phyloP scores from a whole-genome alignment of 2,888 invertebrate genomes.

The Eugnorisma glareosa region DNA sequence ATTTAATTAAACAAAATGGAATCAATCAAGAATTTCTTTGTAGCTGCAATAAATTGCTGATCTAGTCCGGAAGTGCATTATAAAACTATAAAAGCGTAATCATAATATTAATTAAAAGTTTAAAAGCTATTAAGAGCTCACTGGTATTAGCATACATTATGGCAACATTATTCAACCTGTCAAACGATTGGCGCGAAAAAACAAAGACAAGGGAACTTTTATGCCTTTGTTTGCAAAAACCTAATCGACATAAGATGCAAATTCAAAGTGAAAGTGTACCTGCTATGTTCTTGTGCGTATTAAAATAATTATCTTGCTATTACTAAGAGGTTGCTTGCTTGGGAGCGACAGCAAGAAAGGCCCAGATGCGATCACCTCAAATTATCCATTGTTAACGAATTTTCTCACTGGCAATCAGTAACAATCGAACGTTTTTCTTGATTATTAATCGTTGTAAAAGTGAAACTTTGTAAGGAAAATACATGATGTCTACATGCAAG shows the following conservation, averaged over 20 bases:
- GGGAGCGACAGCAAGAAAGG: constrained; percentile 75
- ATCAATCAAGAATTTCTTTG: constrained; percentile 9
- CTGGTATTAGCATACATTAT: constrained; percentile 8
- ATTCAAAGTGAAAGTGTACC: constrained; percentile 84
- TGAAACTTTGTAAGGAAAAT: constrained; percentile 61
- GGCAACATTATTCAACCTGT: constrained; percentile 28
- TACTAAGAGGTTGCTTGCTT: constrained; percentile 72
- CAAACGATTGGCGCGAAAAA: constrained; percentile 44
- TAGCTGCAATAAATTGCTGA: constrained; percentile 14
- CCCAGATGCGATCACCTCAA: constrained; percentile 52
- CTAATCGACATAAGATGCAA: constrained; percentile 72
- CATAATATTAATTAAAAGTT: constrained; percentile 24
- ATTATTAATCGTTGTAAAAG: constrained; percentile 59
- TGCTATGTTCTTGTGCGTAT: constrained; percentile 74
- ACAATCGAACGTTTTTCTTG: constrained; percentile 67
- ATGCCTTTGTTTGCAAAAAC: constrained; percentile 58
- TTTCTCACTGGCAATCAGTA: constrained; percentile 68
- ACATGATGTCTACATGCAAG: constrained; percentile 53
- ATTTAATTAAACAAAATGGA: constrained; percentile 46
- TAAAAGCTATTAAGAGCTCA: background rate
- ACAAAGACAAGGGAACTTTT: constrained; percentile 39
- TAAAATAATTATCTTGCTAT: constrained; percentile 80
- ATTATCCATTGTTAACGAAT: constrained; percentile 63
- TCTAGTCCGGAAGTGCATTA: constrained; percentile 18
- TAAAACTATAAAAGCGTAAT: constrained; percentile 34